Evolutionary conservation across 2,888 invertebrate species (phyloP), one percentile per base, ranked within the genome.

Genomic region (Troglohyphantes excavatus): DNA sequence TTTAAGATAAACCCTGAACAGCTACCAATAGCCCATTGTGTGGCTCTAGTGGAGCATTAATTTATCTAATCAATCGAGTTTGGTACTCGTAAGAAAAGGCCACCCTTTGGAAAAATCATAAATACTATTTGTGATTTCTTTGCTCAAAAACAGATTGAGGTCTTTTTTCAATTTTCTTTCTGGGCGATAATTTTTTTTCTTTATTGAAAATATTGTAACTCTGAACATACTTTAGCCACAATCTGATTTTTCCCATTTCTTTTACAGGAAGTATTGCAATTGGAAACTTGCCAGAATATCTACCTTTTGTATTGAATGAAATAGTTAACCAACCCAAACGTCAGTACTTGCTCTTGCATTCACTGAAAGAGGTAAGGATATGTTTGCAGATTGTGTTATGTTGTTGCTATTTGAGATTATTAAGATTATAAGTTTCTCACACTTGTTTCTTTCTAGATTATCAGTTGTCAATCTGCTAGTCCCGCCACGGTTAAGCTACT

Each of bases 281-380:
- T 85, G 99, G 99, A 68, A 99, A 99, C 94, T 94, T 99, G 92
- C 96, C 96, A 13, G 96, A 96, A 92, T 99, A 98, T 94, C 95
- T 99, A 92, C 99, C 99, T 0, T 97, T 98, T 93, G 97, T 99
- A 91, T 94, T 99, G 63, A 95, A 96, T 88, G 98, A 99, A 94
- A 99, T 99, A 91, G 97, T 98, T 92, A 96, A 96, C 53, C 97
- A 98, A 93, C 98, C 98, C 0, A 98, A 97, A 93, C 95, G 98
- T 86, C 99, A 99, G 93, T 99, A 99, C 93, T 95, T 99, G 53
- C 94, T 99, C 76, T 94, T 99, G 90, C 99, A 99, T 94, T 99
- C 99, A 0, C 94, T 99, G 7, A 98, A 99, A 95, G 99, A 99
- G 95, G 98, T 97, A 92, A 92, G 92, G 79, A 19, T 27, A 27